Percentiles rank a stretch among this genome's conserved stretches.
phyloP scores from a whole-genome alignment of 2,113 vertebrate species.

The zebrafish (Danio rerio) region DNA sequence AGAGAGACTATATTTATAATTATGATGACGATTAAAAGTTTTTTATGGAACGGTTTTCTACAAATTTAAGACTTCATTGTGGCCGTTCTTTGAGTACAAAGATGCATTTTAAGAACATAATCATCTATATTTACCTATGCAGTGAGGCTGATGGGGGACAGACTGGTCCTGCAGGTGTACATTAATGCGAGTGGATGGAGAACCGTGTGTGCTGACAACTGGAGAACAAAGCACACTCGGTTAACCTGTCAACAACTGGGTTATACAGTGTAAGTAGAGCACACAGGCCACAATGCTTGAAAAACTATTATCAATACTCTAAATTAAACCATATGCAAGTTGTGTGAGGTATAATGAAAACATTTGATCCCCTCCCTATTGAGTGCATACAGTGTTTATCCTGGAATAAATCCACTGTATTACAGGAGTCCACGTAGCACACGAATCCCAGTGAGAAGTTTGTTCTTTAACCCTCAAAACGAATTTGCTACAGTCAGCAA shows the following conservation, averaged over 20 bases:
- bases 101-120: not conserved
- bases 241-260: conserved; percentile 79
- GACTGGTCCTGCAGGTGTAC: conserved; percentile 78
- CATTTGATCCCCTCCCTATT: not conserved
- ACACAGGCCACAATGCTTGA: not conserved
- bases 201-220: conserved; percentile 75
- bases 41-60: no score
- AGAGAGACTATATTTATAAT: no score
- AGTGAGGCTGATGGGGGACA: conserved; percentile 65
- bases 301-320: conserved; percentile 39
- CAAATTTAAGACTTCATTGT: no score
- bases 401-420: not conserved
- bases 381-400: not conserved
- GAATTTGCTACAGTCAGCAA: conserved; percentile 25
- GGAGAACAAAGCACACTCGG: conserved; percentile 68
- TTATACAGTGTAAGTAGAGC: conserved; percentile 72
- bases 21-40: no score
- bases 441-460: conserved; percentile 31
- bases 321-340: not conserved
- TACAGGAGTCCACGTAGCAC: conserved; percentile 53
- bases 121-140: not conserved
- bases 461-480: conserved; percentile 14
- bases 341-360: not conserved
- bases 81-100: not conserved
- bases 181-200: conserved; percentile 65